Base-by-base conservation (phyloP, 2,113 vertebrate genomes). In the Donacobius atricapilla region DNA sequence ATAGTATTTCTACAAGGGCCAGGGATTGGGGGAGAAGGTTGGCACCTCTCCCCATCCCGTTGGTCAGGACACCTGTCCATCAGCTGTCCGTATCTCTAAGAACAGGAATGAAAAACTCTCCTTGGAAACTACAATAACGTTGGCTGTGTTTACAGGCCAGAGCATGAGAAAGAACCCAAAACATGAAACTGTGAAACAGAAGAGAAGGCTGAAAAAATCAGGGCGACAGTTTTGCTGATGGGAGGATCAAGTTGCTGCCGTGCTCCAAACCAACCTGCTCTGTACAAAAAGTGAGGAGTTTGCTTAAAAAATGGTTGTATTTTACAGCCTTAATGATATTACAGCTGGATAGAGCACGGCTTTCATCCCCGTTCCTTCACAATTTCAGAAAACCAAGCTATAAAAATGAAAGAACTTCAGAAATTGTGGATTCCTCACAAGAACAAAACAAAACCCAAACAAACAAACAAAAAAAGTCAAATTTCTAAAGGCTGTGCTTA, bases 361-460 rank as follows among this genome's bases (percentile, higher is more conserved):
- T 83, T 47, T 87, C 35, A 21, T 16, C 21, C 20, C 16, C 15
- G 13, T 7, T 5, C 28, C 33, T 54, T 51, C 48, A 27, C 17
- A 19, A 3, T 25, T 27, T 22, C 2, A 1, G 28, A 18, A 13
- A 39, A 12, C 7, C 3, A 15, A n/a, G 19, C 28, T 4, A 15
- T 6, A 22, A 61, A 71, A 92, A 42, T 2, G 4, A 27, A 63
- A 84, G 30, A 8, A 12, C 1, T 33, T 65, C 15, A 3, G 20
- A 39, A 66, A 39, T 7, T 28, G 19, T 33, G 14, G 15, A 45
- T 42, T 33, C 12, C 30, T 28, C 15, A 15, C 9, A 47, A 47
- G n/a, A 42, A 42, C 13, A 40, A 42, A 60, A 39, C 11, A 28
- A 48, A 20, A n/a, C n/a, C n/a, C 10, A 24, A 42, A 37, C 23